These are phyloP conservation scores for Pseudochirops corinnae DNA, from an alignment of 2,797 vertebrate species.

Conservation along the genomic window DNA sequence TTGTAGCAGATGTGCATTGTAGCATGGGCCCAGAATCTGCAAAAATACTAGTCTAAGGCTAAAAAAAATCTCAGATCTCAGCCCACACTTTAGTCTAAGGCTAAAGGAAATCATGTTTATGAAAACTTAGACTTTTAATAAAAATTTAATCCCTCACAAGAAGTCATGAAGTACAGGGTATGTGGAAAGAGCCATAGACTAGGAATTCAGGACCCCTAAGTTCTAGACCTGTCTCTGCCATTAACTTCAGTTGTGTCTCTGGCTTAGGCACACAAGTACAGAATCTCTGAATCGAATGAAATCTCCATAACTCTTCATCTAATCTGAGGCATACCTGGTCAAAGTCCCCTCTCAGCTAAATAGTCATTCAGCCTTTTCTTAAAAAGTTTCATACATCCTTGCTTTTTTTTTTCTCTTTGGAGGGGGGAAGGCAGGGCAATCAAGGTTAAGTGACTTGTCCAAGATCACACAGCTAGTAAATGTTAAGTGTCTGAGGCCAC, in stretches of 20 bases:
- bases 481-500: too few relatives aligned
- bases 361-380: neutral
- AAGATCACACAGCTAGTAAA: too few relatives aligned
- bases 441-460: too few relatives aligned
- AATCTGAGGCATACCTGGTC: neutral
- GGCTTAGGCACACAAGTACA: neutral
- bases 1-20: constrained; percentile 20
- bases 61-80: neutral
- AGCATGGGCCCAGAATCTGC: constrained; percentile 15
- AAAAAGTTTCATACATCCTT: neutral
- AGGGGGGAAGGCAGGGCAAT: too few relatives aligned
- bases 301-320: neutral
- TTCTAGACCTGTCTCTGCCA: neutral
- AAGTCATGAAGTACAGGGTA: neutral
- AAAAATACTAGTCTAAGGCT: constrained; percentile 11
- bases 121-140: constrained; percentile 57
- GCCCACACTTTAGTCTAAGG: neutral
- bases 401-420: too few relatives aligned
- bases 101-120: constrained; percentile 27
- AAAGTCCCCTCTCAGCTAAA: neutral
- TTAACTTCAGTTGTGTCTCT: neutral
- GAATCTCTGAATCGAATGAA: neutral
- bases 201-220: neutral
- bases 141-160: constrained; percentile 33
- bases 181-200: neutral